A percentile compares a stretch with the other conserved stretches of the same genome.
Conservation (phyloP, 2,113 vertebrate species). For the Pollimyrus isidori region DNA sequence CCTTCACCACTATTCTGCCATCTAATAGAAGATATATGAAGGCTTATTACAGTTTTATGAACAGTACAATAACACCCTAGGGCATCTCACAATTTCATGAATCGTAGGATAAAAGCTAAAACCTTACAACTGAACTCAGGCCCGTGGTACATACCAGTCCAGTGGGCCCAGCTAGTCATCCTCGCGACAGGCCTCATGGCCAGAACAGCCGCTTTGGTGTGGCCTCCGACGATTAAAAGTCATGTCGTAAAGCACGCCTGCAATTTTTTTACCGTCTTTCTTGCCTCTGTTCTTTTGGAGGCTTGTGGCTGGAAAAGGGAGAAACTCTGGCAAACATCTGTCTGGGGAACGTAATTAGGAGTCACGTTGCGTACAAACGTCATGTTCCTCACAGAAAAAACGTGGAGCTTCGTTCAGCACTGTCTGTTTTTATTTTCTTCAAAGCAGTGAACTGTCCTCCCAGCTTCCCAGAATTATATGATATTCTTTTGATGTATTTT, state of each 20-base stretch:
- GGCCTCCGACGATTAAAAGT: neutral
- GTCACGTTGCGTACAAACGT: neutral
- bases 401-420: neutral
- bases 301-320: neutral
- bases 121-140: neutral
- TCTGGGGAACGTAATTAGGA: neutral
- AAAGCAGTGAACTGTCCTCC: neutral
- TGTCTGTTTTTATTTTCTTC: neutral
- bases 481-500: neutral
- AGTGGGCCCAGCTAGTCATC: neutral
- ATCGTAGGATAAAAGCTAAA: neutral
- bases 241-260: neutral
- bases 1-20: neutral
- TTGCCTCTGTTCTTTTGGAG: neutral
- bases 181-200: neutral
- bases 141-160: neutral
- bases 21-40: neutral
- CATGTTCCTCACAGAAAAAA: neutral
- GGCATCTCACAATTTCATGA: neutral
- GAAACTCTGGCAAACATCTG: slow-evolving; percentile 1
- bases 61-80: neutral
- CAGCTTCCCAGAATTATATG: neutral
- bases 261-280: neutral
- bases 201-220: neutral
- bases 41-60: neutral